Evolutionary conservation across 2,797 vertebrate species (phyloP).

Genomic region (Tragopan temminckii): DNA sequence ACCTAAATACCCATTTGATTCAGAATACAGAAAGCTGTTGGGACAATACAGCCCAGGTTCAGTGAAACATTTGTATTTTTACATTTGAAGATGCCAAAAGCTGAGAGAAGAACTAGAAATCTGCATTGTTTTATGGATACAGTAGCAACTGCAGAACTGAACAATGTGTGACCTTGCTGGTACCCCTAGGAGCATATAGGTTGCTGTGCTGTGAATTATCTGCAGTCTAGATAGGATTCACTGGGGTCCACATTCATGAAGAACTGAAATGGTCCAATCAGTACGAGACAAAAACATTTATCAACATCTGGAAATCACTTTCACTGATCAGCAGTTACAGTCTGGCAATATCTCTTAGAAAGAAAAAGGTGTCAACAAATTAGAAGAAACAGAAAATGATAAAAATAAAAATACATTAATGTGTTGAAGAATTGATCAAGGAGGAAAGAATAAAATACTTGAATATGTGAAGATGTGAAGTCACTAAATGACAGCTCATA

Average conservation of each 20-base stretch:
- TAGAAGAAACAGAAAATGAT: constrained; percentile 8
- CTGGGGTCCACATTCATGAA: background rate
- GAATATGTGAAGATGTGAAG: background rate
- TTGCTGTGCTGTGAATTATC: background rate
- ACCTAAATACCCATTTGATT: constrained; percentile 30
- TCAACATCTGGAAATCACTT: constrained; percentile 12
- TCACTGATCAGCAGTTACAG: background rate
- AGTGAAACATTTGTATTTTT: background rate
- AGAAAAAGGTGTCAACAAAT: constrained; percentile 2
- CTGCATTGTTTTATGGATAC: background rate
- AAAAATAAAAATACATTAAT: constrained; percentile 7
- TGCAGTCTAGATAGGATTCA: background rate
- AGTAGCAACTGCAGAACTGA: background rate
- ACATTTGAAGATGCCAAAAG: background rate
- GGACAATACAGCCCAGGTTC: background rate
- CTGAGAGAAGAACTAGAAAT: background rate
- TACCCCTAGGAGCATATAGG: background rate
- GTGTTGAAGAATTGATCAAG: background rate
- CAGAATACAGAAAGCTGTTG: background rate
- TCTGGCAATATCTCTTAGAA: background rate
- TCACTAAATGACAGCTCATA: background rate
- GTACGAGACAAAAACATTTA: background rate
- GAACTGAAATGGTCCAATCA: background rate
- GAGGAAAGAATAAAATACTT: constrained; percentile 7
- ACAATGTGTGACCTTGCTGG: background rate